These are phyloP conservation scores for Baccha elongata DNA, from an alignment of 2,888 invertebrate genomes.

Conservation along the genomic window DNA sequence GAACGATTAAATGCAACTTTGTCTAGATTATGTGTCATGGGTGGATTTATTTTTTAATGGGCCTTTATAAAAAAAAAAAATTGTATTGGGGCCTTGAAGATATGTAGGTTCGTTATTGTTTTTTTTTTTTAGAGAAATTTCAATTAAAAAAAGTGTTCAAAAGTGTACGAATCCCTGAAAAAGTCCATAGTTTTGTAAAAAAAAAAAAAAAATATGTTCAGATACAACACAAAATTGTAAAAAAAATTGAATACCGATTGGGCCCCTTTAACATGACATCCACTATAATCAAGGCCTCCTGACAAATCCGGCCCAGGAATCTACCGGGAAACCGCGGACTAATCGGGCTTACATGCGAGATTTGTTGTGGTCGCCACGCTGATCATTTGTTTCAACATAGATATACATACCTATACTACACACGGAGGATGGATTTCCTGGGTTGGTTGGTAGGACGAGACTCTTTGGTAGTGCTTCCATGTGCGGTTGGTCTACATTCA, in stretches of 20 bases:
- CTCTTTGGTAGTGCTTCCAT: slow-evolving; percentile 18
- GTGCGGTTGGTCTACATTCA: slow-evolving; percentile 63
- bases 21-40: background rate
- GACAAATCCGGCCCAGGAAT: background rate
- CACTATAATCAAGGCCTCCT: background rate
- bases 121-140: too few relatives aligned
- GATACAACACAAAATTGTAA: too few relatives aligned
- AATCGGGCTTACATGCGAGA: slow-evolving; percentile 48
- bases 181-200: too few relatives aligned
- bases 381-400: slow-evolving; percentile 46
- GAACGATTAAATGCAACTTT: slow-evolving; percentile 61
- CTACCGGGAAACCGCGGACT: slow-evolving; percentile 45
- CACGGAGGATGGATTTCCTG: slow-evolving; percentile 34
- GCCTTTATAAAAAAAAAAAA: too few relatives aligned
- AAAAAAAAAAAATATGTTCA: too few relatives aligned
- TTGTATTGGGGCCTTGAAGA: background rate
- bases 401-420: slow-evolving; percentile 1
- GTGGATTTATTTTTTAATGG: background rate
- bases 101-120: too few relatives aligned
- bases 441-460: slow-evolving; percentile 23
- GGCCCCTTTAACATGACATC: too few relatives aligned
- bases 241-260: too few relatives aligned
- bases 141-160: too few relatives aligned
- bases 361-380: slow-evolving; percentile 60
- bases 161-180: too few relatives aligned